phyloP scores from a whole-genome alignment of 2,797 vertebrate species.

The Silurus aristotelis region DNA sequence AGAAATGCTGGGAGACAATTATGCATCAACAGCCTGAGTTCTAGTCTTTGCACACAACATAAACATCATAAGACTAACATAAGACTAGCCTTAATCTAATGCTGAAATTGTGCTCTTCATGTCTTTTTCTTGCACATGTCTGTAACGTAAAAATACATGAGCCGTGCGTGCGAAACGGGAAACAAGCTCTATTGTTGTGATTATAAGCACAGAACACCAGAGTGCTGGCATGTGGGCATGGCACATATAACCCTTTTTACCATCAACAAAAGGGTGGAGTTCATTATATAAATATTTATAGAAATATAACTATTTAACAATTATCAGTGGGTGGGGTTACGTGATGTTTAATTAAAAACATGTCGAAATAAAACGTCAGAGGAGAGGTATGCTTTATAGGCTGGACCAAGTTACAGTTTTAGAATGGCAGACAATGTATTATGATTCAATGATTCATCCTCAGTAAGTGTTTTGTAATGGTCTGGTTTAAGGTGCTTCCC shows the following conservation, averaged over 20 bases:
- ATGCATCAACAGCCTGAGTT: background rate
- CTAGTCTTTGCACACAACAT: background rate
- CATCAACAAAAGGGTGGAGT: background rate
- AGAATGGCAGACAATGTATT: background rate
- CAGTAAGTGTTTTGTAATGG: background rate
- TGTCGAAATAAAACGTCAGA: background rate
- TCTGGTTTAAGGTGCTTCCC: background rate
- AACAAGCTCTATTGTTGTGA: background rate
- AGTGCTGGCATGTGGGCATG: background rate
- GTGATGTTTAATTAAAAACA: background rate
- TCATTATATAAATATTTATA: background rate
- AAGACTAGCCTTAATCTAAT: background rate
- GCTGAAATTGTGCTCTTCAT: background rate
- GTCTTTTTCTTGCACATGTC: background rate
- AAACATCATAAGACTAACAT: background rate
- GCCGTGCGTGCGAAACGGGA: background rate
- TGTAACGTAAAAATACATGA: background rate
- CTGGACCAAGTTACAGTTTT: background rate
- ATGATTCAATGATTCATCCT: background rate
- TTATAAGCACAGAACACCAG: background rate
- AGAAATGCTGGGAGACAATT: slow-evolving; percentile 9
- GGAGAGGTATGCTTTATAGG: background rate
- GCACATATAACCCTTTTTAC: background rate
- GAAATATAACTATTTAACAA: background rate
- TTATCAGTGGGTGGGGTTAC: too few relatives aligned